These are phyloP conservation scores for Drepanosiphum platanoidis DNA, from an alignment of 2,888 invertebrate species.

Conservation along the genomic window DNA sequence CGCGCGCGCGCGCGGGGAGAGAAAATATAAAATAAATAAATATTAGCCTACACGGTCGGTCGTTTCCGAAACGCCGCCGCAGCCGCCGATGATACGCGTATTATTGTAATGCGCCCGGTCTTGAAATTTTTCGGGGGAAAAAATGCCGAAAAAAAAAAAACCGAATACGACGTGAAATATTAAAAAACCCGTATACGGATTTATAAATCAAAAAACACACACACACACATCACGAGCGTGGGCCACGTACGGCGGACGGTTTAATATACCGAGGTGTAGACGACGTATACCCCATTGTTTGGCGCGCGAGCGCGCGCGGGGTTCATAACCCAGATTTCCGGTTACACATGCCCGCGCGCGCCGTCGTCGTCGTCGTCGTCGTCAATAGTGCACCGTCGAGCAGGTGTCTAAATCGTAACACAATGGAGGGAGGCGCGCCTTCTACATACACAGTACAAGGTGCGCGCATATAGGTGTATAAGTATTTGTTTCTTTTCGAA, in stretches of 20 bases:
- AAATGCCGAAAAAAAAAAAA: not conserved
- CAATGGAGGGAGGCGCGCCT: slow-evolving; percentile 48
- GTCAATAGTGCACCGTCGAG: slow-evolving; percentile 19
- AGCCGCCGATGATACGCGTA: not conserved
- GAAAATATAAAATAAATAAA: not conserved
- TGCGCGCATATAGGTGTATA: not conserved
- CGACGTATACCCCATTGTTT: slow-evolving; percentile 47
- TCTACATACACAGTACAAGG: not conserved
- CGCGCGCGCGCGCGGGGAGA: not conserved
- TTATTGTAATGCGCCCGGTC: not conserved
- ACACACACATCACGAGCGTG: not conserved
- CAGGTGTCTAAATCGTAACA: slow-evolving; percentile 54
- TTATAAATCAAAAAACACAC: not conserved
- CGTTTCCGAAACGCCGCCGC: slow-evolving; percentile 18
- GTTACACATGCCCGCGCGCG: slow-evolving; percentile 32
- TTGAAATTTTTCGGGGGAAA: not conserved
- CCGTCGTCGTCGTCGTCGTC: not conserved
- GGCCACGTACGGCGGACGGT: not conserved
- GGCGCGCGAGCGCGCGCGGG: not conserved
- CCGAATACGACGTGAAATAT: not conserved
- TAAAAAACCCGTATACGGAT: not conserved
- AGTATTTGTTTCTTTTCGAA: slow-evolving; percentile 5
- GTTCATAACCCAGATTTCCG: slow-evolving; percentile 49
- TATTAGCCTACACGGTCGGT: slow-evolving; percentile 16
- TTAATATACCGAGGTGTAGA: not conserved